These are phyloP conservation scores for Chalcosyrphus nemorum DNA, from an alignment of 2,888 invertebrate species.

Conservation along the genomic window DNA sequence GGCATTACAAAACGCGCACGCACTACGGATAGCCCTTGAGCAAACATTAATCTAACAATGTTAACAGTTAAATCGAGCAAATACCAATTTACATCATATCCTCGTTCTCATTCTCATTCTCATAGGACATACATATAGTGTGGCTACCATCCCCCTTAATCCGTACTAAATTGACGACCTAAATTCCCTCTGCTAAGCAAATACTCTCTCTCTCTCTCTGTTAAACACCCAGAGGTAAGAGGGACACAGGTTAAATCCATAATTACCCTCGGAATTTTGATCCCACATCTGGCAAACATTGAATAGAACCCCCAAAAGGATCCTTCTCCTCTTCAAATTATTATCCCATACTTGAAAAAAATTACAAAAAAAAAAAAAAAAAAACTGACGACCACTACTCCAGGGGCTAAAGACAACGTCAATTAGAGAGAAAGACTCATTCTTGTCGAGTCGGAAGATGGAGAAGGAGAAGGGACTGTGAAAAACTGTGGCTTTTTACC, in stretches of 20 bases:
- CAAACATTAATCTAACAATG: slow-evolving; percentile 66
- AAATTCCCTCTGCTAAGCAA: slow-evolving; percentile 43
- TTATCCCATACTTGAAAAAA: neutral
- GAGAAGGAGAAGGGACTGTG: too few species aligned
- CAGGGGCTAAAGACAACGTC: slow-evolving; percentile 30
- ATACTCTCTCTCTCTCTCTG: too few species aligned
- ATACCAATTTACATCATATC: slow-evolving; percentile 56
- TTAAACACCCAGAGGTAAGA: slow-evolving; percentile 3
- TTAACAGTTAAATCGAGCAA: slow-evolving; percentile 68
- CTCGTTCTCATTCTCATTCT: slow-evolving; percentile 8
- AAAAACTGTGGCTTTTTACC: slow-evolving; percentile 33
- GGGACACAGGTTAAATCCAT: slow-evolving; percentile 64
- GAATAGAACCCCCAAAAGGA: slow-evolving; percentile 46
- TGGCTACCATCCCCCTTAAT: neutral
- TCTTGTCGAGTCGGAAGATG: too few species aligned
- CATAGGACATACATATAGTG: slow-evolving; percentile 11
- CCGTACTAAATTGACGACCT: slow-evolving; percentile 57
- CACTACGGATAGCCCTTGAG: slow-evolving; percentile 28
- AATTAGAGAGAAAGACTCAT: slow-evolving; percentile 39
- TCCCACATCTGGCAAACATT: slow-evolving; percentile 49
- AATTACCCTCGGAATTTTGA: slow-evolving; percentile 51
- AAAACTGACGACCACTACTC: neutral
- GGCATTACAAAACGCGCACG: neutral
- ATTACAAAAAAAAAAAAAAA: neutral
- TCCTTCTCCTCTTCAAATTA: slow-evolving; percentile 39